Conservation (phyloP, 2,797 vertebrate genomes). For the Sebastes hubbsi region DNA sequence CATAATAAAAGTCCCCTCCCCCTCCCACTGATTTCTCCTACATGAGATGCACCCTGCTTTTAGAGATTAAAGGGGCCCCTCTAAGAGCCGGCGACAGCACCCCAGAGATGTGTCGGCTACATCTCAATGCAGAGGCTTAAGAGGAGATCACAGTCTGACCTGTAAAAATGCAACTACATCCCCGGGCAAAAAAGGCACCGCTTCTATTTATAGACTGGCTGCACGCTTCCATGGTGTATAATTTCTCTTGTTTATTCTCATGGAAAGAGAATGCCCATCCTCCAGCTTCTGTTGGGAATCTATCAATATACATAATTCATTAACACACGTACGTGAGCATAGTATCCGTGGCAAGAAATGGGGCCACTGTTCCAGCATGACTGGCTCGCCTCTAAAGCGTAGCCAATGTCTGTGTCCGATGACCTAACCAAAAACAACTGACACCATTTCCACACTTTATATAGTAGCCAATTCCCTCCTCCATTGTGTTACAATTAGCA, state of each 20-base stretch:
- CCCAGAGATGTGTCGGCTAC: slow-evolving; percentile 34
- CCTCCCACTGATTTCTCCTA: not conserved
- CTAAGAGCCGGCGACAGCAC: slow-evolving; percentile 10
- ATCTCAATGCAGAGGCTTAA: slow-evolving; percentile 54
- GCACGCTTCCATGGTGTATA: slow-evolving; percentile 69
- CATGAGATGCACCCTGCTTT: slow-evolving; percentile 22
- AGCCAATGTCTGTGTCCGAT: slow-evolving; percentile 23
- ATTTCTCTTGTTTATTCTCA: slow-evolving; percentile 82
- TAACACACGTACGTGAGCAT: slow-evolving; percentile 41
- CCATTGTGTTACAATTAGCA: slow-evolving; percentile 21
- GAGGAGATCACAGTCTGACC: slow-evolving; percentile 73
- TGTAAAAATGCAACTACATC: slow-evolving; percentile 77
- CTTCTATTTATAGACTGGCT: slow-evolving; percentile 79
- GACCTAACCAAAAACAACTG: slow-evolving; percentile 41
- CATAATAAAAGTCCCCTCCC: not conserved
- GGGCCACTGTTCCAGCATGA: slow-evolving; percentile 49
- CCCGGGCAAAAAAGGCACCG: slow-evolving; percentile 61
- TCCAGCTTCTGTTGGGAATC: slow-evolving; percentile 68
- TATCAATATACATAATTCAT: slow-evolving; percentile 80
- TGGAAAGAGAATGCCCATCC: slow-evolving; percentile 60
- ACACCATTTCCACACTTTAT: slow-evolving; percentile 46
- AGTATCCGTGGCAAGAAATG: slow-evolving; percentile 48
- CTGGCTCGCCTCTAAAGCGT: slow-evolving; percentile 32
- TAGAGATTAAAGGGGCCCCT: slow-evolving; percentile 40
- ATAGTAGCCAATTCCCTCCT: slow-evolving; percentile 19